Evolutionary conservation across 2,888 invertebrate genomes (phyloP).

Genomic region (Bembecia ichneumoniformis): DNA sequence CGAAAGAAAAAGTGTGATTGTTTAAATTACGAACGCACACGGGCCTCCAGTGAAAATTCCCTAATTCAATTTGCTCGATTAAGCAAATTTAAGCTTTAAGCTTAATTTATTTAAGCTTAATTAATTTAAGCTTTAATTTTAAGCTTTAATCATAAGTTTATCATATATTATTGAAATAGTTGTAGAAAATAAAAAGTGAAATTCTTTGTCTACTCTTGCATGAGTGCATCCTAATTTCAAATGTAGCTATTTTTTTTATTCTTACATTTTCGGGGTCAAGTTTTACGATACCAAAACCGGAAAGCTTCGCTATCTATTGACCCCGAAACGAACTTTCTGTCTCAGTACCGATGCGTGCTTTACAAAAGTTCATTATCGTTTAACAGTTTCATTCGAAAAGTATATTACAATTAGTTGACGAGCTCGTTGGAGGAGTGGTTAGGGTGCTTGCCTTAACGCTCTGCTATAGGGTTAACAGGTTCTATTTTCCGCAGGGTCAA

Average conservation of each 20-base stretch:
- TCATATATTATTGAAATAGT: background rate
- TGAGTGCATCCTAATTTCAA: slow-evolving; percentile 46
- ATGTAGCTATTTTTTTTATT: slow-evolving; percentile 58
- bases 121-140: no score
- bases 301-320: slow-evolving; percentile 27
- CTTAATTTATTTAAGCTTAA: no score
- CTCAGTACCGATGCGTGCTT: slow-evolving; percentile 7
- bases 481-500: no score
- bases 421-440: no score
- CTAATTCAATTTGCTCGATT: background rate
- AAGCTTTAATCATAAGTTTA: no score
- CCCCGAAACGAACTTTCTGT: slow-evolving; percentile 42
- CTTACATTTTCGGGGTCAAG: slow-evolving; percentile 43
- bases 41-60: background rate
- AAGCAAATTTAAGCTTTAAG: no score
- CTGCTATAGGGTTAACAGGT: no score
- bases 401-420: background rate
- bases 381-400: background rate
- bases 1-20: slow-evolving; percentile 69
- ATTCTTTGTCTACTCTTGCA: slow-evolving; percentile 43
- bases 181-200: slow-evolving; percentile 13
- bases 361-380: background rate
- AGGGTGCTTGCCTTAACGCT: no score
- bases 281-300: slow-evolving; percentile 42
- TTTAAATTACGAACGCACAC: slow-evolving; percentile 50